These are phyloP conservation scores for Scaptomyza reducta DNA, from an alignment of 2,888 invertebrate genomes.

Conservation along the genomic window DNA sequence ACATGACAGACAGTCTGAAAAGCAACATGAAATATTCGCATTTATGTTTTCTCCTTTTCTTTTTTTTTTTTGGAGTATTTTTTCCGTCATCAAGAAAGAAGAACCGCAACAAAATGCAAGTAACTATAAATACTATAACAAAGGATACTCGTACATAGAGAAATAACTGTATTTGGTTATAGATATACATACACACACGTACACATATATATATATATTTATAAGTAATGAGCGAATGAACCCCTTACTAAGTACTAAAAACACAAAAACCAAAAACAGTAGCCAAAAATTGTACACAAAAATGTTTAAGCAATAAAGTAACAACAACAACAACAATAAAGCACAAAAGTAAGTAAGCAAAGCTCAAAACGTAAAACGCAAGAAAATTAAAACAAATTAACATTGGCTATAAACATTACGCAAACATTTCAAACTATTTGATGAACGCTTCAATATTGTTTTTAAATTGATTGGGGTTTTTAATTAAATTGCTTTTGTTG, in stretches of 20 bases:
- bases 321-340: constrained; percentile 3
- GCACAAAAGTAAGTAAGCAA: background rate
- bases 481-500: no score
- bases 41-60: no score
- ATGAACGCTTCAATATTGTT: background rate
- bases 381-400: background rate
- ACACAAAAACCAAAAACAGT: constrained; percentile 18
- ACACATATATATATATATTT: constrained; percentile 17
- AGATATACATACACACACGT: constrained; percentile 27
- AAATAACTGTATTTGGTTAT: constrained; percentile 56
- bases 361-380: no score
- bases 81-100: constrained; percentile 37
- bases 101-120: constrained; percentile 34
- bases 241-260: constrained; percentile 41
- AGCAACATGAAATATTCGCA: constrained; percentile 59
- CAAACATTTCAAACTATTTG: background rate
- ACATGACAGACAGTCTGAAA: constrained; percentile 51
- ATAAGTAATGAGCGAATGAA: constrained; percentile 22
- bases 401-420: background rate
- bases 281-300: constrained; percentile 48
- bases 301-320: constrained; percentile 38
- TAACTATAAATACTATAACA: constrained; percentile 49
- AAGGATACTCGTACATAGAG: constrained; percentile 16
- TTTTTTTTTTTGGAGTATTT: constrained; percentile 17
- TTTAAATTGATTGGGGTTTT: no score